Conservation (phyloP, 2,888 invertebrate genomes). For the Epinotia ramella region DNA sequence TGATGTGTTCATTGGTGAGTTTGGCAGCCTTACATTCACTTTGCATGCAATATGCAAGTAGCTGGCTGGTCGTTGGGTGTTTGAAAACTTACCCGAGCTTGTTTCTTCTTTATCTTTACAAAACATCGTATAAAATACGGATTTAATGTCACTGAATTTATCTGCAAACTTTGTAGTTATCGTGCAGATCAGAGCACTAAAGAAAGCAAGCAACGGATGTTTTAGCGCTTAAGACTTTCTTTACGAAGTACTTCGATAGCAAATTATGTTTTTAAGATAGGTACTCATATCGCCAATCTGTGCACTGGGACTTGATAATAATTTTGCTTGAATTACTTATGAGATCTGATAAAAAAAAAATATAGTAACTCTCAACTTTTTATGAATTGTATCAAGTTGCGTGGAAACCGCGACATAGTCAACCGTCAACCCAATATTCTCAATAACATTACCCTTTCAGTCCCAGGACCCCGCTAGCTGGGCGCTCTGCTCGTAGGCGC, state of each 20-base stretch:
- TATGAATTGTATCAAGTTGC: background rate
- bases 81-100: conserved; percentile 37
- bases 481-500: too few relatives aligned
- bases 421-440: conserved; percentile 30
- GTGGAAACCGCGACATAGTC: background rate
- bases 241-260: conserved; percentile 17
- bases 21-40: conserved; percentile 21
- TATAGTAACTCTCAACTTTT: background rate
- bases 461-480: conserved; percentile 18
- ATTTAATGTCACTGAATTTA: conserved; percentile 41
- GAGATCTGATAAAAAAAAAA: background rate
- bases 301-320: background rate
- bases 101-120: conserved; percentile 43
- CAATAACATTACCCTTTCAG: conserved; percentile 49
- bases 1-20: conserved; percentile 26
- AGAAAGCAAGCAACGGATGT: conserved; percentile 33
- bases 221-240: conserved; percentile 32
- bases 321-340: conserved; percentile 1
- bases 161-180: conserved; percentile 40
- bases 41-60: conserved; percentile 39
- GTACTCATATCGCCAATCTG: background rate
- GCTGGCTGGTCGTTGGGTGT: conserved; percentile 34
- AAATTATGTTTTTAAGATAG: conserved; percentile 7
- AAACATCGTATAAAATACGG: conserved; percentile 44
- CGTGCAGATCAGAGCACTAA: conserved; percentile 38